Evolutionary conservation across 2,113 vertebrate genomes (phyloP), one percentile per base, ranked within the genome.

Genomic region (Apistogramma diplotaenia): DNA sequence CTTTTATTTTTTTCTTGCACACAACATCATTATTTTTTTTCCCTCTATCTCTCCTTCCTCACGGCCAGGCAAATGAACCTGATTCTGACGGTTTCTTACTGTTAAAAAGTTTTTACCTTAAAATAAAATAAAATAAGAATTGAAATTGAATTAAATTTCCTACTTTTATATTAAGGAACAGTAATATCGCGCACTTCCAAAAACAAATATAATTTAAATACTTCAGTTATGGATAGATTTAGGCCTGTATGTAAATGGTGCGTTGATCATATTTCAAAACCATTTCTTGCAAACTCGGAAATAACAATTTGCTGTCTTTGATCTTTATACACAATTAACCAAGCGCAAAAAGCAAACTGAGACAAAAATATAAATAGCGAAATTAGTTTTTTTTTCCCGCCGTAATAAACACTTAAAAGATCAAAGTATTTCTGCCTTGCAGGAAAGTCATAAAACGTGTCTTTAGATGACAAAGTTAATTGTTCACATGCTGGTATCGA

Each of bases 401-500:
- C 8, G 65, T 57, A 82, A 77, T 74, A 80, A 81, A 88, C 87
- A 72, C 70, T 73, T 43, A 72, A 59, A 58, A 87, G 71, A 90
- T 94, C 87, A 92, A 92, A 78, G 88, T 75, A 74, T 71, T 43
- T 73, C 56, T 29, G 3, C 85, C 56, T 81, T 71, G 57, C 25
- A 82, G 73, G 33, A 49, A 86, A 73, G 78, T 73, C 79, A 89
- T 90, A 92, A 87, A 92, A 65, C 27, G 6, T 35, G 37, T 59
- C 11, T 43, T 55, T 12, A 12, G 55, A 59, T n/a, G 70, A 82
- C 56, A 72, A 53, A 78, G 27, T 70, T 35, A 76, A 49, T 29
- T 72, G 82, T 78, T 93, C 88, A 84, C 92, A 92, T 75, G 51
- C 60, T 55, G 3, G 71, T 83, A 89, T 83, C 70, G 91, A 90